A percentile compares a stretch with the other conserved stretches of the same genome.
Evolutionary conservation across 2,888 invertebrate species (phyloP).

Genomic region (Prenolepis imparis): DNA sequence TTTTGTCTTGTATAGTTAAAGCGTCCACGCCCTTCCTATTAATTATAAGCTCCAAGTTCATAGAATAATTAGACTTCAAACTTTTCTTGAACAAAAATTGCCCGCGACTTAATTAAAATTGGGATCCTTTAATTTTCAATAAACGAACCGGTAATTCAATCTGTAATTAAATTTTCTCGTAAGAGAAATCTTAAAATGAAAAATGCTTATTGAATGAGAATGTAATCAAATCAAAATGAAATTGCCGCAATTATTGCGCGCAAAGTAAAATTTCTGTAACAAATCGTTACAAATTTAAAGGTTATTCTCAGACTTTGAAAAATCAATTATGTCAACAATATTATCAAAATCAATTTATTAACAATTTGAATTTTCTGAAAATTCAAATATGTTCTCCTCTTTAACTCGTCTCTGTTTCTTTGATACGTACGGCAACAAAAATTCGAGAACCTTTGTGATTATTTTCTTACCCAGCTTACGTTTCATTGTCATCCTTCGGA

Average conservation of each 20-base stretch:
- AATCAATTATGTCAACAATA: not conserved
- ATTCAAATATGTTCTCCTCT: not conserved
- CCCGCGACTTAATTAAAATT: slow-evolving; percentile 29
- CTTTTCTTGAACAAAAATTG: not conserved
- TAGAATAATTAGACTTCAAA: slow-evolving; percentile 21
- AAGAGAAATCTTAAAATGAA: slow-evolving; percentile 3
- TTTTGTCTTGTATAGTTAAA: slow-evolving; percentile 1
- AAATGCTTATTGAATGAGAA: not conserved
- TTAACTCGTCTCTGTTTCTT: not conserved
- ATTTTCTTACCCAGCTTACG: not conserved
- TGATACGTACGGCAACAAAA: not conserved
- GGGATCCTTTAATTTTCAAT: slow-evolving; percentile 26
- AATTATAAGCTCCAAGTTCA: slow-evolving; percentile 6
- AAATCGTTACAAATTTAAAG: not conserved
- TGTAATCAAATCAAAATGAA: not conserved
- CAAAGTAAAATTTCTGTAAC: not conserved
- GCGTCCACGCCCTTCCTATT: not conserved
- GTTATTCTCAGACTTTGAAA: not conserved
- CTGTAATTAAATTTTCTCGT: slow-evolving; percentile 31
- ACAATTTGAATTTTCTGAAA: not conserved
- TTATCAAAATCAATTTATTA: not conserved
- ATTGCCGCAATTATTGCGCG: not conserved
- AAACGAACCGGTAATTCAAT: not conserved
- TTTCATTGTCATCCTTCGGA: not conserved
- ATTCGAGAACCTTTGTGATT: not conserved